Percentiles rank a stretch among this genome's conserved stretches.
These are phyloP conservation scores for Polyommatus icarus DNA, from an alignment of 2,888 invertebrate genomes.

Conservation along the genomic window DNA sequence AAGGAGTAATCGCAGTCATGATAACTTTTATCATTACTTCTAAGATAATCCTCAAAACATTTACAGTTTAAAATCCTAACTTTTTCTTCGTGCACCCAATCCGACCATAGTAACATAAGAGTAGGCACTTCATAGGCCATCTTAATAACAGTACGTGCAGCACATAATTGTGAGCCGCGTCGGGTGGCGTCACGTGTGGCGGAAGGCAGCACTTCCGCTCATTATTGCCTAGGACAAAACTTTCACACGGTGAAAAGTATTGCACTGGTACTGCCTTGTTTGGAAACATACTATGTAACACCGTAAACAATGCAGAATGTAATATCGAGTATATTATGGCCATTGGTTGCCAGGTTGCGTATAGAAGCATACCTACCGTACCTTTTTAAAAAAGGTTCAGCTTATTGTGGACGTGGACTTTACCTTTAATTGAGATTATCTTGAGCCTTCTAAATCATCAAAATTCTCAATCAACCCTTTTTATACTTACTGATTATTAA, in stretches of 20 bases:
- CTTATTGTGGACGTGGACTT: no score
- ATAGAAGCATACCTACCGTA: no score
- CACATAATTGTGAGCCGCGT: slow-evolving; percentile 20
- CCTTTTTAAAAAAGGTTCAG: no score
- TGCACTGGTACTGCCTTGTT: slow-evolving; percentile 16
- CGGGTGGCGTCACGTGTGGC: slow-evolving; percentile 37
- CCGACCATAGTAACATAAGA: background rate
- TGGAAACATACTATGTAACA: slow-evolving; percentile 4
- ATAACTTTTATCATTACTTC: background rate
- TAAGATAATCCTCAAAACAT: no score
- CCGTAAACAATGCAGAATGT: background rate
- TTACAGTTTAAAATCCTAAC: background rate
- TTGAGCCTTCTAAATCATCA: no score
- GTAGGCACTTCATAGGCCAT: background rate
- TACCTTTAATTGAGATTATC: no score
- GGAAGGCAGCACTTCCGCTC: slow-evolving; percentile 42
- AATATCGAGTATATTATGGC: background rate
- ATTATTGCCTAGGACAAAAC: slow-evolving; percentile 37
- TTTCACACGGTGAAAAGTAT: slow-evolving; percentile 33
- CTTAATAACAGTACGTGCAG: background rate
- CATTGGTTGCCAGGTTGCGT: no score
- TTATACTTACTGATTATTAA: no score
- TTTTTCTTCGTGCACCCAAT: background rate
- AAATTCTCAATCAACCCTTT: no score
- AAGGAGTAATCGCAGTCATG: background rate